Evolutionary conservation across 2,888 invertebrate species (phyloP), one percentile per base, ranked within the genome.

Genomic region (Microchrysa polita): DNA sequence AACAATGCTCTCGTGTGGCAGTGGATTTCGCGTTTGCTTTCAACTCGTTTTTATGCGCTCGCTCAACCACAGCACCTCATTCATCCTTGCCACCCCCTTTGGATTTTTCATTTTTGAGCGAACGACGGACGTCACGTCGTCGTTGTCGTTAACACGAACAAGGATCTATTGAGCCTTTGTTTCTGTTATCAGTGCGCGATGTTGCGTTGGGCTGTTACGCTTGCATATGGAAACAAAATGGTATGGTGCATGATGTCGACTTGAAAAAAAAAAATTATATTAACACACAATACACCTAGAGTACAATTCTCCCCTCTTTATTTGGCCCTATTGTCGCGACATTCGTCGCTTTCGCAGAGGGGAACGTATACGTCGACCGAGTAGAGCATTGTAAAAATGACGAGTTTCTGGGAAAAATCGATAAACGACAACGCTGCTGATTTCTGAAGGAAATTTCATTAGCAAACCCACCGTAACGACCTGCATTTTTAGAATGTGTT

Each of bases 341-440:
- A 18, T 42, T 14, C 10, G 65, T 65, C 65, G 65, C 48, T 48
- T 22, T 48, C 65, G 16, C 12, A 22, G 23, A 16, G 65, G 44
- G 34, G 42, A 65, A 44, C 44, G 48, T 14, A 40, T 12, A 48
- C 14, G 14, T 48, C 48, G 48, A 48, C 7, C 61, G 61, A 42
- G 61, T 20, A 27, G 16, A 12, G 22, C 44, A 55, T 65, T 22
- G 65, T 48, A 65, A 61, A 65, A 65, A 44, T 65, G 65, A 65
- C 65, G 65, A 65, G 53, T 67, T 69, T 69, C 69, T 69, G 69
- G 55, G 55, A 69, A 69, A 69, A 69, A 69, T 69, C 69, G 69
- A 69, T 69, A 69, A 27, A 9, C 55, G 69, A 65, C 44, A 65
- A 22, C 34, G 65, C 44, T 34, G 27, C 27, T 44, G 65, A 48